phyloP scores from a whole-genome alignment of 2,113 vertebrate species.

The Nycticorax nycticorax region DNA sequence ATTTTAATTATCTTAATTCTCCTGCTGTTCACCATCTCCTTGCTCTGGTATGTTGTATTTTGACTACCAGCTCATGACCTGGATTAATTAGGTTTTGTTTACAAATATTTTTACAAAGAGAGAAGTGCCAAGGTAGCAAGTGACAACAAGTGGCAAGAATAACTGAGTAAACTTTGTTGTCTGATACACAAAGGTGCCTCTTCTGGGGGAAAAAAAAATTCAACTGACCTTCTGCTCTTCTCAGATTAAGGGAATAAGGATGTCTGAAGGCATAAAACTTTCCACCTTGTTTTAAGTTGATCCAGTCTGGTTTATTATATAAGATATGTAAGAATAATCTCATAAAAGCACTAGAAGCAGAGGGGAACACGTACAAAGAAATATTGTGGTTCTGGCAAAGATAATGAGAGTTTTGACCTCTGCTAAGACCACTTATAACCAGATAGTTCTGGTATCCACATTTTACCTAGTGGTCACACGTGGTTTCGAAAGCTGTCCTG shows the following conservation, averaged over 20 bases:
- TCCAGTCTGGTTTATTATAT: not conserved
- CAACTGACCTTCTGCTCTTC: not conserved
- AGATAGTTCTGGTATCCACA: not conserved
- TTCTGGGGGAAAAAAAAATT: not conserved
- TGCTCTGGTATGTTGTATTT: not conserved
- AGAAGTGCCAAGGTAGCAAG: not conserved
- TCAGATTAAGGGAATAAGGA: rapidly evolving
- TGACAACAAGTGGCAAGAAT: not conserved
- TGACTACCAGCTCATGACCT: not conserved
- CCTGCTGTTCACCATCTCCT: not conserved
- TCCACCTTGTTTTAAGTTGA: not conserved
- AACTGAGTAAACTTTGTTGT: not conserved
- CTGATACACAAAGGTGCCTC: not conserved
- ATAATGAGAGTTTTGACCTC: not conserved
- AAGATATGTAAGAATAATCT: not conserved
- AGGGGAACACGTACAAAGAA: not conserved
- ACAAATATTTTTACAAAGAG: not conserved
- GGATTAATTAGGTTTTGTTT: not conserved
- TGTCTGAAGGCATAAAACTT: not conserved
- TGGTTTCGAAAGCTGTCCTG: not conserved
- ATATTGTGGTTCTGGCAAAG: not conserved
- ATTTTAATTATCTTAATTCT: not conserved
- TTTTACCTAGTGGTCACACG: not conserved
- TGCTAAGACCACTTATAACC: not conserved
- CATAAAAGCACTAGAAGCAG: not conserved